Evolutionary conservation across 1,140 invertebrate species (phyloP).

Genomic region (Scaptomyza graminum): DNA sequence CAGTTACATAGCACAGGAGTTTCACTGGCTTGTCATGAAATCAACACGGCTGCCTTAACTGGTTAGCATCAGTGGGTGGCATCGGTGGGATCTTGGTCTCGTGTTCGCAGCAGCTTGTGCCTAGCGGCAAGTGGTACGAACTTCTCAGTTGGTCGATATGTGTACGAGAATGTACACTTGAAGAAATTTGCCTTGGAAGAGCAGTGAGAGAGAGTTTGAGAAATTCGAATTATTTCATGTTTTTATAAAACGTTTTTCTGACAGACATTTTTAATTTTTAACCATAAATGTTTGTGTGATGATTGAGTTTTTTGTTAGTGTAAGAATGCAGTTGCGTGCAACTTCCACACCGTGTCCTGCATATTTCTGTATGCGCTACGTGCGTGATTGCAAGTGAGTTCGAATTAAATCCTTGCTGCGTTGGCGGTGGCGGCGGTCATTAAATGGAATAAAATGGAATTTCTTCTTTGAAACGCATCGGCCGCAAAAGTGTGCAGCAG

Average conservation of each 20-base stretch:
- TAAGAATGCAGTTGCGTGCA: background rate
- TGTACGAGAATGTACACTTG: background rate
- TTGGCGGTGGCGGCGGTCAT: slow-evolving; percentile 1
- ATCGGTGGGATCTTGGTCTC: background rate
- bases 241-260: too few relatives aligned
- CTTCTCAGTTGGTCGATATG: background rate
- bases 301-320: too few relatives aligned
- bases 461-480: background rate
- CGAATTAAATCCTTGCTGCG: background rate
- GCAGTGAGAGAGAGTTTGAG: too few relatives aligned
- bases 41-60: background rate
- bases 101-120: background rate
- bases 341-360: background rate
- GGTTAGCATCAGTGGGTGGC: background rate
- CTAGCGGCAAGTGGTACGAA: background rate
- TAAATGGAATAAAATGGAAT: slow-evolving; percentile 1
- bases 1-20: too few relatives aligned
- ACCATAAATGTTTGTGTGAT: too few relatives aligned
- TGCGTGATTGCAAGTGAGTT: slow-evolving; percentile 2
- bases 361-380: slow-evolving; percentile 1
- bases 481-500: background rate
- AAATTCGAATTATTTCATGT: too few relatives aligned
- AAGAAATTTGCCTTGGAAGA: background rate
- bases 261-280: too few relatives aligned
- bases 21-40: background rate